Conservation (phyloP, 2,113 vertebrate genomes). For the Clarias gariepinus region DNA sequence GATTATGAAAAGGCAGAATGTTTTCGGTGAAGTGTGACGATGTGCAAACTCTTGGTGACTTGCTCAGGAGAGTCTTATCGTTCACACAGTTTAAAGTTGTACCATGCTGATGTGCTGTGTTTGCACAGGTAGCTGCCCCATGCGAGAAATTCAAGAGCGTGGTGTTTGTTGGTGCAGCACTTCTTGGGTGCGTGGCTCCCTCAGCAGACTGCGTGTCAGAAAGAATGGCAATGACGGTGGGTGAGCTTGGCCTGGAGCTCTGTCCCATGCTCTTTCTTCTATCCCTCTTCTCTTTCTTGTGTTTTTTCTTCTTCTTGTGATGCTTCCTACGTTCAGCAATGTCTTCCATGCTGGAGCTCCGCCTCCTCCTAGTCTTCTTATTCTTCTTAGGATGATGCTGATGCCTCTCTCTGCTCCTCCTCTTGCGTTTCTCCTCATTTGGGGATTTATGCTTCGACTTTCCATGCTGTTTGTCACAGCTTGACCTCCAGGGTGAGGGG, state of each 20-base stretch:
- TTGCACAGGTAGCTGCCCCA: background rate
- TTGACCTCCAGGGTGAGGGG: conserved; percentile 65
- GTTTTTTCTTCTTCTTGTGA: conserved; percentile 90
- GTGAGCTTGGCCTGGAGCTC: conserved; percentile 58
- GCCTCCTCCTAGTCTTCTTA: conserved; percentile 72
- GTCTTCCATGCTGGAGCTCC: conserved; percentile 82
- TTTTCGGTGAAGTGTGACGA: background rate
- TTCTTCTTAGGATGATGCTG: conserved; percentile 67
- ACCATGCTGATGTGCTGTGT: background rate
- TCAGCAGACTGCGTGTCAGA: conserved; percentile 77
- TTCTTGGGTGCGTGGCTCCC: conserved; percentile 8
- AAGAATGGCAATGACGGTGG: conserved; percentile 83
- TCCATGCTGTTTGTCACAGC: conserved; percentile 82
- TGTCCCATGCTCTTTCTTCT: conserved; percentile 69
- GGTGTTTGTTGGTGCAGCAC: conserved; percentile 11
- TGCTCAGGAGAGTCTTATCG: background rate
- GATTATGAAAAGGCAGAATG: background rate
- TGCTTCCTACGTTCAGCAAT: conserved; percentile 75
- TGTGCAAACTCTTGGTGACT: background rate
- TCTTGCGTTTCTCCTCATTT: conserved; percentile 79
- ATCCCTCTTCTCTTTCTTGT: conserved; percentile 80
- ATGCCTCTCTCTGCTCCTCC: conserved; percentile 68
- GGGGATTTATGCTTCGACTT: conserved; percentile 92
- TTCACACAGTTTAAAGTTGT: background rate
- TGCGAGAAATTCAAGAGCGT: background rate